Conservation (phyloP, 2,888 invertebrate species). For the Hoplodrina blanda region DNA sequence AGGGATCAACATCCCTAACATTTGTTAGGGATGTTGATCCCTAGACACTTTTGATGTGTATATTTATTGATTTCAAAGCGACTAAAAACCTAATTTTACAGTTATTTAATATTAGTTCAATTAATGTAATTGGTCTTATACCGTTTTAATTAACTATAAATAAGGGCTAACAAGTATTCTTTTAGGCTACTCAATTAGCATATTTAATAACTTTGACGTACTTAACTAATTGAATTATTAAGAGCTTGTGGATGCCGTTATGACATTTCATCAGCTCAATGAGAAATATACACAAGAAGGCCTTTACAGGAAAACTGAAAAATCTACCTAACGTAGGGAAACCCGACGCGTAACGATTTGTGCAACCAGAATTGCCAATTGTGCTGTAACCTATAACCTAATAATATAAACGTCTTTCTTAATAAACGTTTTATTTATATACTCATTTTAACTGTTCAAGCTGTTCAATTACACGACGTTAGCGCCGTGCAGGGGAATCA, state of each 20-base stretch:
- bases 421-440: slow-evolving; percentile 34
- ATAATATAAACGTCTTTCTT: slow-evolving; percentile 25
- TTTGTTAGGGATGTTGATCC: no score
- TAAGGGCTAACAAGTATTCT: no score
- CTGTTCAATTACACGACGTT: background rate
- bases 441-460: slow-evolving; percentile 4
- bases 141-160: no score
- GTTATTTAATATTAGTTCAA: no score
- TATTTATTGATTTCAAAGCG: no score
- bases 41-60: no score
- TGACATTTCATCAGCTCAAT: background rate
- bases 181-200: background rate
- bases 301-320: slow-evolving; percentile 7
- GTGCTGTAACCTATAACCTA: slow-evolving; percentile 28
- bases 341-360: slow-evolving; percentile 8
- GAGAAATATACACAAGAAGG: background rate
- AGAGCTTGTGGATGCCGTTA: no score
- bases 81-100: no score
- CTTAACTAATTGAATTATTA: background rate
- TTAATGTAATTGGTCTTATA: no score
- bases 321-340: slow-evolving; percentile 24
- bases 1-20: no score
- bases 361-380: background rate
- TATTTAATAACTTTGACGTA: background rate
- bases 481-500: slow-evolving; percentile 14